Conservation (phyloP, 2,797 vertebrate genomes). For the Taeniopygia guttata region DNA sequence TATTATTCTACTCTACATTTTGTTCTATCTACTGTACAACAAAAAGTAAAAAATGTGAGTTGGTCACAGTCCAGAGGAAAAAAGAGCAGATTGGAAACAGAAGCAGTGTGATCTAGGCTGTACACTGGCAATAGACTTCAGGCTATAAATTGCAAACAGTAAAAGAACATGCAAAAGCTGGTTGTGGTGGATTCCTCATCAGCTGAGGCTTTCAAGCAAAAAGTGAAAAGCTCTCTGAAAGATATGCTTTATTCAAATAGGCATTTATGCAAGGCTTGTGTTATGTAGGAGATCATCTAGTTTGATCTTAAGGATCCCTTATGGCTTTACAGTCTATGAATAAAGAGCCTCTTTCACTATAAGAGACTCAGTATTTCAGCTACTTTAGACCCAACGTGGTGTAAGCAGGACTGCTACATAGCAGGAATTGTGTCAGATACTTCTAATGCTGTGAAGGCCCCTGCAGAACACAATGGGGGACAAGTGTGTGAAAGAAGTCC, state of each 20-base stretch:
- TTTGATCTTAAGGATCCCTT: conserved; percentile 44
- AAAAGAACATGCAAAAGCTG: not conserved
- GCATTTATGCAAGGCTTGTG: conserved; percentile 13
- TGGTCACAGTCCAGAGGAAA: conserved; percentile 8
- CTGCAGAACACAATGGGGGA: conserved; percentile 31
- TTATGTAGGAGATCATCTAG: conserved; percentile 35
- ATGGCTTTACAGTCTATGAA: conserved; percentile 23
- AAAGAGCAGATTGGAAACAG: not conserved
- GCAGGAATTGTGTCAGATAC: conserved; percentile 52
- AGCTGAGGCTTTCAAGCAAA: not conserved
- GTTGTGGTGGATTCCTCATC: not conserved
- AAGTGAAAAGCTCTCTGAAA: conserved; percentile 7
- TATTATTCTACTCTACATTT: not conserved
- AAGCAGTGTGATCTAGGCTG: not conserved
- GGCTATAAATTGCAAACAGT: not conserved
- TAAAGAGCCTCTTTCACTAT: conserved; percentile 44
- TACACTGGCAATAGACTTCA: not conserved
- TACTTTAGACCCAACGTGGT: not conserved
- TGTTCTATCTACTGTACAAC: not conserved
- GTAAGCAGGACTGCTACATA: conserved; percentile 28
- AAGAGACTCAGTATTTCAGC: conserved; percentile 25
- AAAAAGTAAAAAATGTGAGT: not conserved
- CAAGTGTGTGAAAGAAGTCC: conserved; percentile 48
- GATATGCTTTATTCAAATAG: not conserved
- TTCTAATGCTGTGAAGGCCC: not conserved